Evolutionary conservation across 1,140 invertebrate species (phyloP), one percentile per base, ranked within the genome.

Genomic region (Penaeus vannamei): DNA sequence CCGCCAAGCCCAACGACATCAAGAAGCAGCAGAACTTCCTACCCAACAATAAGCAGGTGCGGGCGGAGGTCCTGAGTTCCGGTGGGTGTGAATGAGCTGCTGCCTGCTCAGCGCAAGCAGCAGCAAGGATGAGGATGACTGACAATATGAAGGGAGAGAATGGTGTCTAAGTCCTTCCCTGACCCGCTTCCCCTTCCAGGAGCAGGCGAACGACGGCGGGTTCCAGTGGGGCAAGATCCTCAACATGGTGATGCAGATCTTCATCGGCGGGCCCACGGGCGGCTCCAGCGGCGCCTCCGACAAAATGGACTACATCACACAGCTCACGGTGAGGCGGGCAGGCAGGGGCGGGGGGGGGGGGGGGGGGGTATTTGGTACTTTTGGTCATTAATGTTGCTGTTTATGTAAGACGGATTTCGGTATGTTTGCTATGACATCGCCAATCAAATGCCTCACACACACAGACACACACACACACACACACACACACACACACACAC

Each of bases 1-100:
- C 96, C 0, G 96, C 97, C 92, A 97, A 97, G 93, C 96, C 96
- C 14, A 97, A 97, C 92, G 95, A 96, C 4, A 95, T 96, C 92
- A 97, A 97, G 93, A 97, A 97, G 86, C 92, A 94, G 85, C 80
- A 84, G n/a, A 32, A 77, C 14, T 42, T 89, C 36, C n/a, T 61
- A n/a, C 53, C 29, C 53, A 53, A 61, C 42, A 64, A 61, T 36
- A 69, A 82, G 26, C 79, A 87, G 82, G 82, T 84, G 79, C 2
- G 72, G 26, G 32, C 53, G 53, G 1, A 1, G 10, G 8, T 8
- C 10, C 53, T 10, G 5, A 14, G 5, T 14, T 1, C 12, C 53
- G 14, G 1, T 10, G 53, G 53, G 81, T 22, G 42, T 19, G 80
- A 46, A 42, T 26, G 26, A 46, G 80, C 29, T 36, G 23, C 20